Evolutionary conservation across 2,797 vertebrate species (phyloP), one percentile per base, ranked within the genome.

Genomic region (Melanotaenia parkinsoni): DNA sequence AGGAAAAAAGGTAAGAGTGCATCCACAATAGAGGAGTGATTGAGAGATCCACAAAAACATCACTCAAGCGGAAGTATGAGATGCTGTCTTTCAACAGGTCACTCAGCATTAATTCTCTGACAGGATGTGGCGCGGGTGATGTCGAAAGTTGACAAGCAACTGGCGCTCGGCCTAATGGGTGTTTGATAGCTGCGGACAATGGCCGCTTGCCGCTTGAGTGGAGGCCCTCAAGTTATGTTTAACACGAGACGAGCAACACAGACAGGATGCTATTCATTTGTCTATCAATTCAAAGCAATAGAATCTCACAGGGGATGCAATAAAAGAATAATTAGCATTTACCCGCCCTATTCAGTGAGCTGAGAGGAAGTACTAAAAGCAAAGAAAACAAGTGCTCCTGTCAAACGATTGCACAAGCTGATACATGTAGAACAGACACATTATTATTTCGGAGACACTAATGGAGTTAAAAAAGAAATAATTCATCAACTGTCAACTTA

Each of bases 151-250:
- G 92, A 93, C 90, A 88, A 82, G 79, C 81, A 65, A 77, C 77
- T 94, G 94, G 92, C 90, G 2, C 13, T n/a, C 10, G 0, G 90
- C 90, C 91, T 94, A 94, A 94, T 89, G 93, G 81, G 77, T 83
- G 87, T 94, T 94, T 92, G 87, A 94, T 91, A 84, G 92, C 76
- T 14, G 53, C 30, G 70, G 63, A 91, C 87, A 93, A 94, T 82
- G 69, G 67, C 58, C 60, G 60, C 76, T 50, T 79, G 83, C 71
- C 70, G 83, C 81, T 86, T 88, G 75, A 91, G 90, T 86, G 79
- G 90, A 91, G 81, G 82, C 76, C 87, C 73, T 83, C 54, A 45
- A 77, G 81, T 79, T 77, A 86, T 86, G 83, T 88, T 85, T 51
- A 91, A 88, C 89, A 90, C 38, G 61, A 85, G 80, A 85, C 73